Evolutionary conservation across 2,113 vertebrate genomes (phyloP).

Genomic region (Peucedramus taeniatus): DNA sequence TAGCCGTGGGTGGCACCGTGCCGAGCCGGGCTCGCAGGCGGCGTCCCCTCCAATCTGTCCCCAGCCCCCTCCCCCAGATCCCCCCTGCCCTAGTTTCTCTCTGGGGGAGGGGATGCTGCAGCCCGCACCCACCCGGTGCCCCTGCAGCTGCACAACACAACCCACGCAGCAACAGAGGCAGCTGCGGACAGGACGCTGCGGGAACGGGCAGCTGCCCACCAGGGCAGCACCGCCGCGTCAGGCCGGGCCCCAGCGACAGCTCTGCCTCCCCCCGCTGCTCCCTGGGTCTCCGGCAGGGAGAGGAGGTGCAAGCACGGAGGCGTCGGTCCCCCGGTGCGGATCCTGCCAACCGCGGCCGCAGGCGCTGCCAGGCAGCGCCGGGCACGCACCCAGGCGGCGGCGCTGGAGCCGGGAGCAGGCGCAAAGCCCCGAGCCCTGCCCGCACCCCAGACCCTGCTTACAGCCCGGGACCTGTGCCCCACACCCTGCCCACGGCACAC

Average conservation of each 20-base stretch:
- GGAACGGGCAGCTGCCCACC: neutral
- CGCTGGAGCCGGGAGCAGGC: neutral
- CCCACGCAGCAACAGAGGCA: fast-evolving
- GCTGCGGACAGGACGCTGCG: neutral
- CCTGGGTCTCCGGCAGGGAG: neutral
- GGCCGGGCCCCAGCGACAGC: neutral
- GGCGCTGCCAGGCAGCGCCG: neutral
- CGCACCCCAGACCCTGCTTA: neutral
- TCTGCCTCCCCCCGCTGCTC: neutral
- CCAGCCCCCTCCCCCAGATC: neutral
- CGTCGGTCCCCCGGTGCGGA: neutral
- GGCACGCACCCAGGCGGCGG: neutral
- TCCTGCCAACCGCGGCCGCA: neutral
- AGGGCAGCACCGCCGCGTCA: fast-evolving
- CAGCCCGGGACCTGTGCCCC: neutral
- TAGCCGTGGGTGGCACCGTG: neutral
- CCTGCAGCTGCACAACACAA: neutral
- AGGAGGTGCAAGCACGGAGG: fast-evolving
- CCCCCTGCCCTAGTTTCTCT: neutral
- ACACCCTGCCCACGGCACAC: neutral
- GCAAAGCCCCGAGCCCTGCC: neutral
- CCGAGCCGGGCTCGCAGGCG: neutral
- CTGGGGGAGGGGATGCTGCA: neutral
- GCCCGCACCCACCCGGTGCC: neutral
- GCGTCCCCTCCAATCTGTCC: conserved; percentile 4